A percentile compares a stretch with the other conserved stretches of the same genome.
phyloP scores from a whole-genome alignment of 2,113 vertebrate genomes.

The Phylloscopus trochilus region DNA sequence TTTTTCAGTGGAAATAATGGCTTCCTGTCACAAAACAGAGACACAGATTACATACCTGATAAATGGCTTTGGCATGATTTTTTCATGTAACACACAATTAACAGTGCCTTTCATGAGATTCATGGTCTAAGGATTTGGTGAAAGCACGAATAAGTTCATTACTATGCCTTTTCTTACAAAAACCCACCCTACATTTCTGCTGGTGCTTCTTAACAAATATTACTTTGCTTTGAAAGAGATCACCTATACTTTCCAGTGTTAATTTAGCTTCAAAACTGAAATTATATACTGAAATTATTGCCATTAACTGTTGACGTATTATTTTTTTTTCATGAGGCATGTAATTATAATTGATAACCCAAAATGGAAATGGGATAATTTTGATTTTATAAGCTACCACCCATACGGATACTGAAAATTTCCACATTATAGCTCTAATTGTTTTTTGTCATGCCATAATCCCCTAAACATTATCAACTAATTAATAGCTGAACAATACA shows the following conservation, averaged over 20 bases:
- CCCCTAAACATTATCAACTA: conserved; percentile 29
- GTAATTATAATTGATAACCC: conserved; percentile 37
- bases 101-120: neutral
- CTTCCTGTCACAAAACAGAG: conserved; percentile 64
- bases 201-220: neutral
- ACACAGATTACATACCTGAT: conserved; percentile 48
- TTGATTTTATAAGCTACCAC: conserved; percentile 32
- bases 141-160: neutral
- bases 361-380: conserved; percentile 29
- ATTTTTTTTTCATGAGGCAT: neutral
- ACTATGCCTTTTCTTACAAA: neutral
- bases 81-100: conserved; percentile 54
- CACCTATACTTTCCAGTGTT: conserved; percentile 18
- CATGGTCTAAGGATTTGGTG: neutral
- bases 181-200: neutral
- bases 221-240: neutral
- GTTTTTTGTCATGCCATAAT: conserved; percentile 7
- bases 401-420: neutral
- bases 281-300: conserved; percentile 1
- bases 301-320: neutral
- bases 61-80: conserved; percentile 52
- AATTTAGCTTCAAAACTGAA: neutral
- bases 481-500: conserved; percentile 19
- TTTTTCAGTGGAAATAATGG: conserved; percentile 63
- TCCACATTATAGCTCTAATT: neutral